Evolutionary conservation across 2,797 vertebrate genomes (phyloP), one percentile per base, ranked within the genome.

Genomic region (Micrastur ruficollis): DNA sequence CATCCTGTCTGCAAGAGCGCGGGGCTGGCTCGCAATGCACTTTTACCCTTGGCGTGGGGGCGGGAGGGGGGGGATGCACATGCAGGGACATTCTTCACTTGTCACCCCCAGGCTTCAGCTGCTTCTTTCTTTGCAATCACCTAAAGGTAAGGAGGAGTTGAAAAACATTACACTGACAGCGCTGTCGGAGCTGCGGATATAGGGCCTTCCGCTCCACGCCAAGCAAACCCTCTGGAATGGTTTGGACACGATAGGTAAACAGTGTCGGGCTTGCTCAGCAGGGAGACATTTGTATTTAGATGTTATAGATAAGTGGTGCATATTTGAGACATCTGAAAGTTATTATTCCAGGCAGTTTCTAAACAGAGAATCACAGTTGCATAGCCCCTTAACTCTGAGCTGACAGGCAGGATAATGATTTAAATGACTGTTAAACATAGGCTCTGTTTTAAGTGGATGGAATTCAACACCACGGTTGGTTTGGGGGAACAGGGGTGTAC

Each of bases 391-490:
- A 97, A 98, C 98, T 98, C 97, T 40, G 36, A 97, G 95, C 97
- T 98, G 98, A 98, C 98, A 98, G 97, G 97, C 95, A 96, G 96
- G 97, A 96, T 98, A 98, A 98, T 97, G 81, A 98, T 98, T 98
- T 98, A 97, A 98, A 97, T 98, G 98, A 98, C 98, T 98, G 98
- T 98, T 98, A 98, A 97, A 97, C 96, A 90, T 81, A 96, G 95
- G 98, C 97, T 97, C 97, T 97, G 94, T 97, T 98, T 98, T 98
- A 98, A 98, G 96, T 97, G 97, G 97, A 96, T 93, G 88, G 92
- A 96, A 95, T 97, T 97, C 94, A 97, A 89, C 85, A 94, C 70
- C 91, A 87, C 12, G 59, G 92, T 84, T 82, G 94, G 89, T 96
- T 96, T 78, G 15, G 89, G 79, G 84, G 84, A 61, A 68, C 26